phyloP scores from a whole-genome alignment of 2,888 invertebrate genomes.

The Mayetiola destructor region DNA sequence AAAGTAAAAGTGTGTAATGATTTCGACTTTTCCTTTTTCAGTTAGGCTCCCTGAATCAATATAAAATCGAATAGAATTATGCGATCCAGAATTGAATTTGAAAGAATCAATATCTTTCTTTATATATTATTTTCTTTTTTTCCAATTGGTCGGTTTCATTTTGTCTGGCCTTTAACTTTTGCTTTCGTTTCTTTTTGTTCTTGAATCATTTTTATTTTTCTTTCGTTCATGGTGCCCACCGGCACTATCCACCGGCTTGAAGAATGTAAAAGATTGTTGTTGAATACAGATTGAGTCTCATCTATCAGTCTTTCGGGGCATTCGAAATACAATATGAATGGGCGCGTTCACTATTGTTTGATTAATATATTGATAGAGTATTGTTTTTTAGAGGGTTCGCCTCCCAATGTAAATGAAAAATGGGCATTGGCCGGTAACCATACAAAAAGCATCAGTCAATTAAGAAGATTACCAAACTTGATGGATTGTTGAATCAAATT shows the following conservation, averaged over 20 bases:
- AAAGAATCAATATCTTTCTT: conserved; percentile 11
- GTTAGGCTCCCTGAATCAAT: too few relatives aligned
- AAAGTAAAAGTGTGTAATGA: too few relatives aligned
- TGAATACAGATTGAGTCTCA: neutral
- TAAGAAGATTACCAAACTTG: neutral
- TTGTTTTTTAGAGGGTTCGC: neutral
- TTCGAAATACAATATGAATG: neutral
- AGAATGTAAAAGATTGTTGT: too few relatives aligned
- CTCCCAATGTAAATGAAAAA: conserved; percentile 3
- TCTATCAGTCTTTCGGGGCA: neutral
- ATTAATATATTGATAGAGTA: conserved; percentile 8
- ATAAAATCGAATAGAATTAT: neutral
- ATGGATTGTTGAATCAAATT: conserved; percentile 7
- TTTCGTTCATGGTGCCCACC: neutral
- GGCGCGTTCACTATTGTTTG: conserved; percentile 4
- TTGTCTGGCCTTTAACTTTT: neutral
- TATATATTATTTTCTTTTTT: too few relatives aligned
- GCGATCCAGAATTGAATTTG: conserved; percentile 1
- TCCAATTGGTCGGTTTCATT: neutral
- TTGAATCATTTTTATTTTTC: neutral
- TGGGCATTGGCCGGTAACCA: neutral
- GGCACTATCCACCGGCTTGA: neutral
- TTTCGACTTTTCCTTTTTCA: too few relatives aligned
- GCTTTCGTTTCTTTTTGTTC: neutral
- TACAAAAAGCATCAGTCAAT: neutral